Evolutionary conservation across 1,140 invertebrate species (phyloP).

Genomic region (Venturia canescens): DNA sequence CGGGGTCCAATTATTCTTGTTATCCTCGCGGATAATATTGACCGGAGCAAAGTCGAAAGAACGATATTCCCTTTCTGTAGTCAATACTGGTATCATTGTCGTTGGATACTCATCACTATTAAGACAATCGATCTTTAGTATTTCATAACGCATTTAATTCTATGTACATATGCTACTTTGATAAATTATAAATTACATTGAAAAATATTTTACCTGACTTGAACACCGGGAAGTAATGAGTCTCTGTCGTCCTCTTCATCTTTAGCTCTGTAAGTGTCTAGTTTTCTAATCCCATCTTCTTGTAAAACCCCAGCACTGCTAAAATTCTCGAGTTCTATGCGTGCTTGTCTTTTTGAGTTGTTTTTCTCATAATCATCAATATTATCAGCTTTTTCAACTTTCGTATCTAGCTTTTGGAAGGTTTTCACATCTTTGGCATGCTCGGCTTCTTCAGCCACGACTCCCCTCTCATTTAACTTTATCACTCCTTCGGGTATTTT

Average conservation of each 20-base stretch:
- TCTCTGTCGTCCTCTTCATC: slow-evolving; percentile 59
- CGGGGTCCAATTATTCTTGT: slow-evolving; percentile 63
- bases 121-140: neutral
- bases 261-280: slow-evolving; percentile 57
- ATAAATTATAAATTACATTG: slow-evolving; percentile 7
- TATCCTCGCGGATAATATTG: slow-evolving; percentile 72
- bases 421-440: slow-evolving; percentile 58
- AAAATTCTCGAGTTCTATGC: slow-evolving; percentile 70
- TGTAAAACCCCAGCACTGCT: slow-evolving; percentile 67
- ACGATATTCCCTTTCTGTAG: slow-evolving; percentile 67
- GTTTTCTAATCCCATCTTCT: slow-evolving; percentile 63
- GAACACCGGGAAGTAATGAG: slow-evolving; percentile 66
- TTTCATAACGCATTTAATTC: no score
- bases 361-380: slow-evolving; percentile 53
- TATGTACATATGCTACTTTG: no score
- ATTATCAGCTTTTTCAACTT: slow-evolving; percentile 51
- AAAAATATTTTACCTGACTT: slow-evolving; percentile 63
- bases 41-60: slow-evolving; percentile 74
- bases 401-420: slow-evolving; percentile 65
- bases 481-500: slow-evolving; percentile 64
- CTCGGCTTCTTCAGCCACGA: slow-evolving; percentile 60
- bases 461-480: slow-evolving; percentile 57
- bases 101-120: slow-evolving; percentile 71
- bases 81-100: slow-evolving; percentile 72
- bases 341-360: slow-evolving; percentile 63